These are phyloP conservation scores for Coptotermes formosanus DNA, from an alignment of 1,140 invertebrate genomes.

Conservation along the genomic window DNA sequence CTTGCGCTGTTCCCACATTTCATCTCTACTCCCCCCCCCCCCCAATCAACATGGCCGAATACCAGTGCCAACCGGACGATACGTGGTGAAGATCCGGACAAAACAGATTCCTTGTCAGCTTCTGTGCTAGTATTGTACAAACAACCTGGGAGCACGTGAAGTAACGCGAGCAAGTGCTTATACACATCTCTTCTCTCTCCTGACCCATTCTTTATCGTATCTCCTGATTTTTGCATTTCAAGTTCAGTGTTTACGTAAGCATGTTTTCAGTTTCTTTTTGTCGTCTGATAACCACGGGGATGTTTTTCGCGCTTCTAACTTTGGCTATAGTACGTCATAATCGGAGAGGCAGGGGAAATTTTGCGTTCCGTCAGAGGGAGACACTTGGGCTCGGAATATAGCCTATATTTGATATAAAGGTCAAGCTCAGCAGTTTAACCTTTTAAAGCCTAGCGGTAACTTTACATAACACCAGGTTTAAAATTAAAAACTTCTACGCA, in stretches of 20 bases:
- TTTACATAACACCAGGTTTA: too few species aligned
- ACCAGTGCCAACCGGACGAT: not conserved
- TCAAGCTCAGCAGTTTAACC: not conserved
- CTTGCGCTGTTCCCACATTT: not conserved
- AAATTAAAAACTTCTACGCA: too few species aligned
- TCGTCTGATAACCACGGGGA: not conserved
- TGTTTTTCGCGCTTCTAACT: not conserved
- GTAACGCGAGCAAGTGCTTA: not conserved
- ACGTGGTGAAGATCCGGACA: not conserved
- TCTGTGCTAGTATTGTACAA: not conserved
- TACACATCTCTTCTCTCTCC: not conserved
- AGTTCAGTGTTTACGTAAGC: constrained; percentile 5
- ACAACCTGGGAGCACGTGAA: not conserved
- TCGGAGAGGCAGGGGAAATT: not conserved
- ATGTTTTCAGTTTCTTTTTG: not conserved
- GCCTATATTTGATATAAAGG: not conserved
- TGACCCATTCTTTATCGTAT: not conserved
- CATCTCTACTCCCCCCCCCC: not conserved
- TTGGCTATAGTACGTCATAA: not conserved
- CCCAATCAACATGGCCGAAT: not conserved
- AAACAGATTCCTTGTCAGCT: not conserved
- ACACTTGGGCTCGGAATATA: not conserved
- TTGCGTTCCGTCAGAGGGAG: not conserved
- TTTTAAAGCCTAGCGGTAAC: too few species aligned
- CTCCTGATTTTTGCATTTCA: not conserved